Base-by-base conservation (phyloP, 2,888 invertebrate genomes). In the Drosophila kuntzei region DNA sequence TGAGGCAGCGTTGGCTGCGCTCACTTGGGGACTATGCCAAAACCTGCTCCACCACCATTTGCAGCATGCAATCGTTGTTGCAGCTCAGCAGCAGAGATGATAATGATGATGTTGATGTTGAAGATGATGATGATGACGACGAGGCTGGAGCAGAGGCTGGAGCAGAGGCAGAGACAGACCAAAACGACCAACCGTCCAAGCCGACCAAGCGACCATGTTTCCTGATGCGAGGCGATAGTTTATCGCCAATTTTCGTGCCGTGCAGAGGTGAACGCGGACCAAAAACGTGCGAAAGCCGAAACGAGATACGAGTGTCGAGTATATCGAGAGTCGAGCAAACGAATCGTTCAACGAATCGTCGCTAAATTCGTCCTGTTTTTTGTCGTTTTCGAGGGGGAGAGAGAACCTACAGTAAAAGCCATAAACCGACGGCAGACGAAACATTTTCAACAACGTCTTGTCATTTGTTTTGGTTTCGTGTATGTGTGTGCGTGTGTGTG, bases 221-320 rank as follows among this genome's bases (percentile, higher is more conserved):
- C 90, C 90, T 91, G 90, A 90, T 91, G 90, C 91, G 91, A 90
- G 90, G 90, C 91, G 92, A 92, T 92, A 92, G 92, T 92, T 92
- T 92, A 92, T 92, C 92, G 92, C 91, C 91, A 92, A 92, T 92
- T 91, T 91, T 92, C 92, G 91, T 91, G 91, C 92, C 90, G 92
- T 92, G 91, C 91, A 91, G 92, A 92, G 91, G 91, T 91, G 90
- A 90, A 91, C 89, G 91, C 91, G 91, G 91, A 91, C 89, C 87
- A 90, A 87, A 87, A 85, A 83, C 90, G 83, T 87, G 87, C 80
- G 75, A 79, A 74, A 71, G 27, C 41, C 27, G 54, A 67, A 22
- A 36, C 50, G 41, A 43, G 25, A 43, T 9, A 14, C 32, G 29
- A n/a, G 37, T 6, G 6, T 7, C 25, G 25, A 4, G 6, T 6